Evolutionary conservation across 2,888 invertebrate genomes (phyloP), one percentile per base, ranked within the genome.

Genomic region (Epirrita christyi): DNA sequence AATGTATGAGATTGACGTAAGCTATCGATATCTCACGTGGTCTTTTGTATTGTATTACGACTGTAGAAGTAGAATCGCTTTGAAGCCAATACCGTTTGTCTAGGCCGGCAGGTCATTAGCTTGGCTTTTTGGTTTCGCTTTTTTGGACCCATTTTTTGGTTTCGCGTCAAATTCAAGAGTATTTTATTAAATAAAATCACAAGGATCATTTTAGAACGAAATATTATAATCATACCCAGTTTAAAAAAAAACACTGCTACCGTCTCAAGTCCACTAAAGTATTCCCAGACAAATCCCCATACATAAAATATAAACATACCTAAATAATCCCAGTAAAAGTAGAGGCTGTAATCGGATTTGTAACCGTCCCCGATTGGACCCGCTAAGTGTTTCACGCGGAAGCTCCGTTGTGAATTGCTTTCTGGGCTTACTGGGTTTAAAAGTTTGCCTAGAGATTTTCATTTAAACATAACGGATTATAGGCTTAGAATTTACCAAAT

Each of bases 311-410:
- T 15, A 46, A 21, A 45, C 32, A 44, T 14, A 28, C 13, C 11
- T 34, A 46, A 45, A 40, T 74, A 73, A 76, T 75, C 69, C 64
- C 37, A 61, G 59, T 63, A 68, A 71, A 73, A 76, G 73, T 70
- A 67, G 65, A 56, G 51, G 42, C 67, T 60, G 70, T 73, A 75
- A 77, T 76, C 78, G 66, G 76, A 71, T 77, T 77, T 68, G 73
- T 68, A 68, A 64, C 70, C 60, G 63, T 64, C 55, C 67, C 64
- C 60, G 72, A 72, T 72, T 67, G 69, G 61, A 65, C 64, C 46
- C 40, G 45, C 61, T 61, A 52, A 62, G 62, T 61, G 59, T 64
- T 57, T 56, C 41, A 50, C 50, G 45, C 49, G 27, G 50, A 56
- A 55, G 41, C 44, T 27, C 14, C 40, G 55, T 27, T 44, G 55